Evolutionary conservation across 92 coral and sea anemone species (phyloP).

Genomic region (Plumapathes pennacea): DNA sequence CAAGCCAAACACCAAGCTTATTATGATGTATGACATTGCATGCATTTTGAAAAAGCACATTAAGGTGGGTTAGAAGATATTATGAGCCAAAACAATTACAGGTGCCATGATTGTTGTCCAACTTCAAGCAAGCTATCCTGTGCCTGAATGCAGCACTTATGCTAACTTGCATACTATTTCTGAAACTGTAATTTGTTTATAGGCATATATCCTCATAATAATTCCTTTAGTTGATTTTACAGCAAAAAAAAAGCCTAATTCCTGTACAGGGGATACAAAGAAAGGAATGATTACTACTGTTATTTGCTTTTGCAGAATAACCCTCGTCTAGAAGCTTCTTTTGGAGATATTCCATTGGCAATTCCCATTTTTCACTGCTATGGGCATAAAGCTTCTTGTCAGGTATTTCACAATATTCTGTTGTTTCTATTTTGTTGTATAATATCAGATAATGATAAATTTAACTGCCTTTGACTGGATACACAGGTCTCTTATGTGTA

Average conservation of each 20-base stretch:
- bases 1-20: background rate
- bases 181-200: too few species aligned
- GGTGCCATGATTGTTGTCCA: background rate
- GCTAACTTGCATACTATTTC: too few species aligned
- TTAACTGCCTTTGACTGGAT: too few species aligned
- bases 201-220: too few species aligned
- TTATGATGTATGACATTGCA: background rate
- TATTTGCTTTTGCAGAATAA: background rate
- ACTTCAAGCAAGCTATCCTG: too few species aligned
- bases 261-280: background rate
- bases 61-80: background rate
- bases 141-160: too few species aligned
- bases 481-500: too few species aligned
- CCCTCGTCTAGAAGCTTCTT: background rate
- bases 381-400: slow-evolving; percentile 60
- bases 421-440: too few species aligned
- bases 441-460: too few species aligned
- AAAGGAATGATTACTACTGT: background rate
- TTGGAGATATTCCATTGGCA: slow-evolving; percentile 13
- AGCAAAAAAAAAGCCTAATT: background rate
- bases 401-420: too few species aligned
- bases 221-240: too few species aligned
- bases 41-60: background rate
- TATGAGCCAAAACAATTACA: background rate
- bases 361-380: slow-evolving; percentile 59